These are phyloP conservation scores for Polyommatus iphigenia DNA, from an alignment of 2,888 invertebrate species.

Conservation along the genomic window DNA sequence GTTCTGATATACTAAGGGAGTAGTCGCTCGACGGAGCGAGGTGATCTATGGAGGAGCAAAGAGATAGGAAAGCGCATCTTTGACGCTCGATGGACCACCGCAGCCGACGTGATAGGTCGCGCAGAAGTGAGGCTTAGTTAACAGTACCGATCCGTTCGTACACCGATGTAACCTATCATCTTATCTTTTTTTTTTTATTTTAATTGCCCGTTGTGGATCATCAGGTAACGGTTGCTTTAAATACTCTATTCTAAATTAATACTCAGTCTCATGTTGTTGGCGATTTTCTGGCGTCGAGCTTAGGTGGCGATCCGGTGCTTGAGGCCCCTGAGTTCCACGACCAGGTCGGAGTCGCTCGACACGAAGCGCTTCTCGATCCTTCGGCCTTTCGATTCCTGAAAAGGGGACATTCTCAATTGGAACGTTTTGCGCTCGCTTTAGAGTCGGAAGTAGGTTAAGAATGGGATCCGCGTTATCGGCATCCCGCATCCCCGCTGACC, in stretches of 20 bases:
- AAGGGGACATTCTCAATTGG: conserved; percentile 42
- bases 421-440: conserved; percentile 9
- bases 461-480: conserved; percentile 47
- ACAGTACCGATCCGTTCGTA: neutral
- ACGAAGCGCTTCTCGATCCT: conserved; percentile 83
- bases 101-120: conserved; percentile 17
- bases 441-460: conserved; percentile 44
- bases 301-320: conserved; percentile 82
- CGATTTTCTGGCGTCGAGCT: conserved; percentile 46
- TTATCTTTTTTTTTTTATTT: conserved; percentile 48
- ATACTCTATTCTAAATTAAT: conserved; percentile 69
- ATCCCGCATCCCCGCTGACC: conserved; percentile 60
- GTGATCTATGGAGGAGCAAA: neutral
- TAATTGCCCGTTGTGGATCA: conserved; percentile 45
- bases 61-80: neutral
- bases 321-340: conserved; percentile 82
- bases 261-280: conserved; percentile 73
- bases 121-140: conserved; percentile 13
- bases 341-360: conserved; percentile 82
- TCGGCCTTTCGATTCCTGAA: conserved; percentile 61
- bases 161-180: conserved; percentile 35
- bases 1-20: conserved; percentile 40
- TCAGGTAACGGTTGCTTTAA: conserved; percentile 57
- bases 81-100: neutral
- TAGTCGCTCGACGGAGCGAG: neutral